Base-by-base conservation (phyloP, 1,140 invertebrate genomes). In the Drosophila seguyi region DNA sequence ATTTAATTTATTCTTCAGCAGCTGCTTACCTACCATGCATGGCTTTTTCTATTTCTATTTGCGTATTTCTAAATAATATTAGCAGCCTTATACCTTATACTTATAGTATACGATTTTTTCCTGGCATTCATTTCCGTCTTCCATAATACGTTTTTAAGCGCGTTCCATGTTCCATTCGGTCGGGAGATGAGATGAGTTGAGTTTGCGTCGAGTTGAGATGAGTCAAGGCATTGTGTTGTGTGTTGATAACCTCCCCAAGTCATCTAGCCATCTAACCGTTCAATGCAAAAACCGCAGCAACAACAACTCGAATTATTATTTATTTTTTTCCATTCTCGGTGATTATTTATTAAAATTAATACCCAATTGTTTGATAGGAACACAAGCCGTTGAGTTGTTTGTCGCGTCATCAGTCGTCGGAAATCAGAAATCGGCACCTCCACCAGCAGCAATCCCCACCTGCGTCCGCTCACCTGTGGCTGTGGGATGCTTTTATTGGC, bases 321-420 rank as follows among this genome's bases (percentile, higher is more conserved):
- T 85, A 81, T 86, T 75, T 75, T 81, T 85, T 81, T 90, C 76
- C 74, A 50, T 73, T 75, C 47, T 62, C 81, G 87, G 78, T 85
- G 85, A 85, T 90, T 90, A 90, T 88, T 87, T 87, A 87, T 90
- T 81, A 90, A 90, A 90, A 90, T 90, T 79, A 81, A 90, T 85
- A 90, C 85, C 83, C 81, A 77, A 90, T 90, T 90, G 85, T 90
- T 85, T 84, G 85, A 88, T 88, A 88, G 69, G 71, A 55, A 68
- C 47, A 47, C 42, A 69, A 73, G 42, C 34, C 47, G 47, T 50
- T 38, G 60, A 61, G 68, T 48, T 63, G 67, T 77, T 77, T 76
- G 79, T 61, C 81, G 77, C 85, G 81, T 90, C 85, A 87, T 90
- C 84, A 66, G 47, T 60, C 71, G 77, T 62, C 25, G 50, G 50